Percentiles rank a stretch among this genome's conserved stretches.
phyloP scores from a whole-genome alignment of 2,888 invertebrate species.

The Alloplasta piceator region DNA sequence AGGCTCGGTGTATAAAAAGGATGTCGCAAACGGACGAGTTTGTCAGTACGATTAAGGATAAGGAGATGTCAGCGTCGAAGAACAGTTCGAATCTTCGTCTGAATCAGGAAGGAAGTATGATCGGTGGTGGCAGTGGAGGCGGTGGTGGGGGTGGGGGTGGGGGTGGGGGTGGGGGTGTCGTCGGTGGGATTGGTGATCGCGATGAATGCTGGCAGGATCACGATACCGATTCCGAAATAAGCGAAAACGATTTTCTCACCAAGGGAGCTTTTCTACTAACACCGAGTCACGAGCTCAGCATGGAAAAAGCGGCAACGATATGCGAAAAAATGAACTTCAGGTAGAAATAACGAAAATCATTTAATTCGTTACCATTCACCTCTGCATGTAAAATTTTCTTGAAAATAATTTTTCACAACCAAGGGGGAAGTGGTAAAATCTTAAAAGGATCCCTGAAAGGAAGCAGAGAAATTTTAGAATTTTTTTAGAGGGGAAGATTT shows the following conservation, averaged over 20 bases:
- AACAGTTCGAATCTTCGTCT: slow-evolving; percentile 77
- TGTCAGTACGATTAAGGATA: slow-evolving; percentile 77
- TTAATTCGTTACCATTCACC: background rate
- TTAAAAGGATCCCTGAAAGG: no score
- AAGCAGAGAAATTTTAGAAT: no score
- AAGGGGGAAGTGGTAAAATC: no score
- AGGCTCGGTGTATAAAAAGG: slow-evolving; percentile 74
- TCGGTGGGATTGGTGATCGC: slow-evolving; percentile 81
- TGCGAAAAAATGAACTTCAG: slow-evolving; percentile 94
- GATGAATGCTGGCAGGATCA: slow-evolving; percentile 83
- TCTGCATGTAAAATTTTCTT: no score
- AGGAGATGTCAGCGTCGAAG: slow-evolving; percentile 80
- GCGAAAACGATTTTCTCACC: slow-evolving; percentile 90
- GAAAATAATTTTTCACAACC: no score
- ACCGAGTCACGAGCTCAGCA: slow-evolving; percentile 93
- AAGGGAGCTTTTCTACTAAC: slow-evolving; percentile 93
- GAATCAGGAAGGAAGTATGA: slow-evolving; percentile 80
- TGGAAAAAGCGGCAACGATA: slow-evolving; percentile 93
- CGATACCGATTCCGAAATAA: slow-evolving; percentile 92
- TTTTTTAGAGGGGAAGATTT: no score
- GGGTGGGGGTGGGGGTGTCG: slow-evolving; percentile 71
- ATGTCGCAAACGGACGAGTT: slow-evolving; percentile 77
- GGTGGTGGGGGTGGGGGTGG: slow-evolving; percentile 78
- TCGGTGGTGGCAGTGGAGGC: slow-evolving; percentile 73
- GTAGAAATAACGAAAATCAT: slow-evolving; percentile 69